These are phyloP conservation scores for Phylloscopus whistleri DNA, from an alignment of 2,113 vertebrate genomes.

Conservation along the genomic window DNA sequence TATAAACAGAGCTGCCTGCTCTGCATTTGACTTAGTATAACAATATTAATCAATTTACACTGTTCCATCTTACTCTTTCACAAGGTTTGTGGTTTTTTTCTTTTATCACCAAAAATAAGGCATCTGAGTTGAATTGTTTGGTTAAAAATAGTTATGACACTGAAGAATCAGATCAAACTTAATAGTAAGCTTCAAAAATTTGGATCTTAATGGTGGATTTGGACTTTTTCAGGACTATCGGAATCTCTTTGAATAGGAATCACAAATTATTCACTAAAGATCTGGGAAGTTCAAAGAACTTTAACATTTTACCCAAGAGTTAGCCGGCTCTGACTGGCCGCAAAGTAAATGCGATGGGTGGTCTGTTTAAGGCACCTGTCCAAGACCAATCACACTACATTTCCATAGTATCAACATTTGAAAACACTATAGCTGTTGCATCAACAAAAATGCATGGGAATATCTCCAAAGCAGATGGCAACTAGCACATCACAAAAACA, in stretches of 20 bases:
- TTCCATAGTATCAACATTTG: slow-evolving; percentile 60
- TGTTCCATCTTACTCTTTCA: not conserved
- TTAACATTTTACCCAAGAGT: slow-evolving; percentile 13
- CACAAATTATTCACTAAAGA: slow-evolving; percentile 16
- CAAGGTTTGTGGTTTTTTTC: not conserved
- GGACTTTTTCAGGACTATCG: not conserved
- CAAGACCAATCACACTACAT: slow-evolving; percentile 61
- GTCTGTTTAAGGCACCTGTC: slow-evolving; percentile 66
- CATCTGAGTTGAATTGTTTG: not conserved
- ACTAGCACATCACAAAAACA: slow-evolving; percentile 55
- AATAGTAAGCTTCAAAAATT: not conserved
- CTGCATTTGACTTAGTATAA: not conserved
- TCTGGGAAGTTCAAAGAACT: slow-evolving; percentile 41
- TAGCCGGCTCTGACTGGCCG: slow-evolving; percentile 60
- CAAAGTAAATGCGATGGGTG: slow-evolving; percentile 72
- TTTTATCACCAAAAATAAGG: not conserved
- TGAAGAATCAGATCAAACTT: not conserved
- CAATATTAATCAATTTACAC: not conserved
- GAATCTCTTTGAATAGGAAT: slow-evolving; percentile 29
- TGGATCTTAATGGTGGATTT: not conserved
- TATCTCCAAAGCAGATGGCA: slow-evolving; percentile 69
- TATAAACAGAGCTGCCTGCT: not conserved
- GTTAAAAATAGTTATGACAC: not conserved
- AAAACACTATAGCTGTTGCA: slow-evolving; percentile 57
- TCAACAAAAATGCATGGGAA: slow-evolving; percentile 56